Evolutionary conservation across 2,888 invertebrate genomes (phyloP), one percentile per base, ranked within the genome.

Genomic region (Polyommatus iphigenia): DNA sequence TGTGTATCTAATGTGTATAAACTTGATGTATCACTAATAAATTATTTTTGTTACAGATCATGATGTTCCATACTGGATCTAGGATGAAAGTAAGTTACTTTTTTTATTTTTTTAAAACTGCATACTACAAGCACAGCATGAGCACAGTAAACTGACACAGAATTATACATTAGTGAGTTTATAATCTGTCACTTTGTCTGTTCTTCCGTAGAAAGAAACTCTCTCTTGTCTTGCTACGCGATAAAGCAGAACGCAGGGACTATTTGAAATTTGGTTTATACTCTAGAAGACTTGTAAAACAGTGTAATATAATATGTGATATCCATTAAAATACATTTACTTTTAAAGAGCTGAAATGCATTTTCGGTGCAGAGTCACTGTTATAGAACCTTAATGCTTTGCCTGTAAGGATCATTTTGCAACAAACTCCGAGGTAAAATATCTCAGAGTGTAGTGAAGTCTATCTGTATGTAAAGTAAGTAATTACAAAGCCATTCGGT

Each of bases 391-490:
- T 54, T 54, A 54, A 54, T 18, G 18, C 18, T 54, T 18, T 0
- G 3, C 1, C 4, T 0, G 18, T 54, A 54, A 54, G 54, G 54
- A 54, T 54, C 1, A 18, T 54, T 54, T 54, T 54, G 15, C 54
- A 15, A 54, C 54, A 54, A 54, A 54, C 54, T 18, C 54, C 18
- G 18, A 18, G 54, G 54, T 54, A 54, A 54, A 54, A 54, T 54
- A 5, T 54, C 54, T 54, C 54, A 18, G 54, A 54, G 54, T 54
- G 54, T 67, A 32, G 67, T 20, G 73, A 41, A 72, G 72, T 73
- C 73, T 20, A 73, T 73, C 73, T 73, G 73, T 73, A 73, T 73
- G 41, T 41, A 46, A 73, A 73, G 41, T 46, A 73, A 73, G 73
- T 73, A 73, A 73, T 73, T 46, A 73, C 73, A 24, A 41, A 41